phyloP scores from a whole-genome alignment of 2,888 invertebrate species.

The Brachypalpus laphriformis region DNA sequence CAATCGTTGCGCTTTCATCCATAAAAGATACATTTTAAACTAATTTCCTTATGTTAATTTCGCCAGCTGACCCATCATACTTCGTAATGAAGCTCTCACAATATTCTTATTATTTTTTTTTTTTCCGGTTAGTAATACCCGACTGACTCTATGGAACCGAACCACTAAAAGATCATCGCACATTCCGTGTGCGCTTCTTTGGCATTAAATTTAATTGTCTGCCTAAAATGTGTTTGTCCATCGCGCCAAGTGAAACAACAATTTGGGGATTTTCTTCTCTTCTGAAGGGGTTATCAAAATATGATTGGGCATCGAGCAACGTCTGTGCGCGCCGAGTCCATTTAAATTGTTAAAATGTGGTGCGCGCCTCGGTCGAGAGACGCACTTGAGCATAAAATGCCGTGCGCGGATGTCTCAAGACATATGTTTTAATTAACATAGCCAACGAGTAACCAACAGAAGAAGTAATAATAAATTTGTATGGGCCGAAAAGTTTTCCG shows the following conservation, averaged over 20 bases:
- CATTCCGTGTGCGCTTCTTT: conserved; percentile 32
- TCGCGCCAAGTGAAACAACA: too few relatives aligned
- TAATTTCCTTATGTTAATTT: conserved; percentile 49
- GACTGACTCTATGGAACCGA: conserved; percentile 22
- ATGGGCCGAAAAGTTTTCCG: conserved; percentile 39
- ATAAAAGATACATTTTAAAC: conserved; percentile 33
- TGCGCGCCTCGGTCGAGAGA: conserved; percentile 20
- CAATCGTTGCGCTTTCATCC: conserved; percentile 37
- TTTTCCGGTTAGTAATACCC: conserved; percentile 7
- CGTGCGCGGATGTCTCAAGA: conserved; percentile 71
- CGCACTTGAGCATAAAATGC: conserved; percentile 72
- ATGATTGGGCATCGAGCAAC: conserved; percentile 45
- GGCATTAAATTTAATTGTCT: conserved; percentile 61
- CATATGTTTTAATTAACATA: conserved; percentile 73
- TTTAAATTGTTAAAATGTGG: conserved; percentile 42
- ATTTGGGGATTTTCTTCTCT: neutral
- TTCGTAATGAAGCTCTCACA: conserved; percentile 32
- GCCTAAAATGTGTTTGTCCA: conserved; percentile 24
- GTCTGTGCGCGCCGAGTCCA: conserved; percentile 50
- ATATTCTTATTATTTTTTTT: neutral
- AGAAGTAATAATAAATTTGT: conserved; percentile 59
- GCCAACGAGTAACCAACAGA: conserved; percentile 28
- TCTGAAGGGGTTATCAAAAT: conserved; percentile 64
- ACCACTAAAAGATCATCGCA: conserved; percentile 39
- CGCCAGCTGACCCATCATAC: conserved; percentile 31